Base-by-base conservation (phyloP, 1,140 invertebrate species). In the Atopsyche davidsoni region DNA sequence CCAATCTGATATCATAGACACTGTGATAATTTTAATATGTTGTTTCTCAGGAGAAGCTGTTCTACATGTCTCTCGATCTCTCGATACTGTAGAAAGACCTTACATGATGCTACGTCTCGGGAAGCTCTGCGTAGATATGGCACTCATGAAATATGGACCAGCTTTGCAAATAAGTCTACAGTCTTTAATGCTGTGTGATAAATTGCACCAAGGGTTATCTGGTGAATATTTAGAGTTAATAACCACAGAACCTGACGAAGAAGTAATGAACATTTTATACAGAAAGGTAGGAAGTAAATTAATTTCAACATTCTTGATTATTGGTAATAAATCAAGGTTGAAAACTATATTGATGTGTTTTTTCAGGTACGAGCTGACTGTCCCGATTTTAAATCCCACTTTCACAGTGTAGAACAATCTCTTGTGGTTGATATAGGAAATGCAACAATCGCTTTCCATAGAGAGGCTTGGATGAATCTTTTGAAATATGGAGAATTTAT, bases 311-410 rank as follows among this genome's bases (percentile, higher is more conserved):
- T 44, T 2, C n/a, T 3, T 22, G 18, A 19, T 21, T 4, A 14
- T 17, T 17, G 22, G 10, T 41, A 41, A 7, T 23, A 1, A 16
- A 18, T n/a, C 11, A 44, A 2, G 10, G n/a, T n/a, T 44, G 10
- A 4, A 44, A n/a, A 44, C 14, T 44, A 23, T 18, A 25, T 16
- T 42, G 24, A 56, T 45, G 14, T 41, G 31, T 51, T 52, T 46
- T 59, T 61, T 2, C 58, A 87, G 85, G 85, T 89, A 0, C 76
- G 77, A 46, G 82, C 86, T 0, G 79, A 85, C 51, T 92, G 89
- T 66, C 87, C 87, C 2, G 89, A 92, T 64, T 92, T 91, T 66
- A 82, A 81, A 56, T 78, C 79, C 0, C 81, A 87, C 58, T 92
- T 90, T 60, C 84, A 87, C 62, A 85, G 79, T 62, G 85, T 89